These are phyloP conservation scores for Isaurus tuberculatus DNA, from an alignment of 92 coral and sea anemone genomes.

Conservation along the genomic window DNA sequence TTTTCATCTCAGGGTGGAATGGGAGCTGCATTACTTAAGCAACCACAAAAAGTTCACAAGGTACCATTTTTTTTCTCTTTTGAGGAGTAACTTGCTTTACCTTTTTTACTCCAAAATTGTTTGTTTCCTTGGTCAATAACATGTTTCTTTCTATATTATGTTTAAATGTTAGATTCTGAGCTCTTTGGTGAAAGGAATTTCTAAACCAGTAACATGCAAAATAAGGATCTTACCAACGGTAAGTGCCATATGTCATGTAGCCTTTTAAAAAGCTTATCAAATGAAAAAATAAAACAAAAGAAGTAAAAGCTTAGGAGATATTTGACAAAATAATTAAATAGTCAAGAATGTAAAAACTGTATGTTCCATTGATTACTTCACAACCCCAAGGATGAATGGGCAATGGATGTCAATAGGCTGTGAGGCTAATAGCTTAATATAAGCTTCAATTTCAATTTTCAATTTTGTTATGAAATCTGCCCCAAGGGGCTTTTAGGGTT, in stretches of 20 bases:
- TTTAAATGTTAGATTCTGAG: conserved; percentile 77
- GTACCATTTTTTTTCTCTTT: conserved; percentile 54
- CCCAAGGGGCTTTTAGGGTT: no score
- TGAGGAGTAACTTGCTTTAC: background rate
- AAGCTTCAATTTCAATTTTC: no score
- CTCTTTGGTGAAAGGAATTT: conserved; percentile 83
- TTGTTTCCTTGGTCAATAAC: no score
- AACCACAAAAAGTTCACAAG: conserved; percentile 87
- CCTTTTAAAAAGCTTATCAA: no score
- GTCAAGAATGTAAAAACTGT: no score
- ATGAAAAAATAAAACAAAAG: background rate
- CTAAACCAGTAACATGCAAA: conserved; percentile 96
- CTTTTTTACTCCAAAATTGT: background rate
- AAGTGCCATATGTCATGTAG: conserved; percentile 26
- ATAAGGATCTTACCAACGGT: conserved; percentile 96
- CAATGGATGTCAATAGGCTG: no score
- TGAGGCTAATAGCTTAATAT: no score
- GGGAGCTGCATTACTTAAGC: conserved; percentile 93
- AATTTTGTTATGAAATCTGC: no score
- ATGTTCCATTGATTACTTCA: no score
- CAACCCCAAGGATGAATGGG: no score
- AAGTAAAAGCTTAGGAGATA: no score
- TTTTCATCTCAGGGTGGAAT: conserved; percentile 84
- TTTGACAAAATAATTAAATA: no score
- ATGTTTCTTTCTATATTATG: background rate